phyloP scores from a whole-genome alignment of 2,113 vertebrate species.

The Apodemus speciosus region DNA sequence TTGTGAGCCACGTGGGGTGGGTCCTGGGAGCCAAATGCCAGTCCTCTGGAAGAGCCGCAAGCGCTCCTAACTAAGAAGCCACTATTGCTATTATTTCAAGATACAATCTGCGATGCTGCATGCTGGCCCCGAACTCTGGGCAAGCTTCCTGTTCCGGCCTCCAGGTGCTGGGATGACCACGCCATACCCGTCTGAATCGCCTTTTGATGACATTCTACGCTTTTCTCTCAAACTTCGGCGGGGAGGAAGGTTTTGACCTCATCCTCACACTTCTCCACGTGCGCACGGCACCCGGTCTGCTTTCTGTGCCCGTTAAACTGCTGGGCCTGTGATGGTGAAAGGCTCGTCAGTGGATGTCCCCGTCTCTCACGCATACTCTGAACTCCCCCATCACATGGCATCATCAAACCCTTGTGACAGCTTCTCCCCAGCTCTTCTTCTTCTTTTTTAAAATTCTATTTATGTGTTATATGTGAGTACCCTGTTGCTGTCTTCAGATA shows the following conservation, averaged over 20 bases:
- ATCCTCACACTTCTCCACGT: not conserved
- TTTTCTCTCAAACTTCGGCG: not conserved
- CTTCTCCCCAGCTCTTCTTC: not conserved
- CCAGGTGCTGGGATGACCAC: not conserved
- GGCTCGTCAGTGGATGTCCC: not conserved
- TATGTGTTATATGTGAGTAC: too few relatives aligned
- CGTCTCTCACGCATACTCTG: not conserved
- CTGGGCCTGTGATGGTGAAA: not conserved
- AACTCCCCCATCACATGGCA: not conserved
- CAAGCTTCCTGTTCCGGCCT: not conserved
- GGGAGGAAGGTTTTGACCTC: not conserved
- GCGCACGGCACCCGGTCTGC: accelerated
- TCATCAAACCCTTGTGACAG: not conserved
- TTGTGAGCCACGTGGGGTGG: not conserved
- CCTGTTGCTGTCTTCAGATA: too few relatives aligned
- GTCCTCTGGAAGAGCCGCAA: not conserved
- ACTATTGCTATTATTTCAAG: not conserved
- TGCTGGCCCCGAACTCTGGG: not conserved
- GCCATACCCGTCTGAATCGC: not conserved
- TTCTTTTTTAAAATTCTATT: too few relatives aligned
- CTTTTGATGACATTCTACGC: not conserved
- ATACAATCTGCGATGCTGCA: not conserved
- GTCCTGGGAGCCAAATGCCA: not conserved
- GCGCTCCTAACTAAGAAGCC: not conserved
- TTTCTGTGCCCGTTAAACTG: not conserved